Percentiles rank a stretch among this genome's conserved stretches.
Conservation (phyloP, 2,797 vertebrate genomes). For the Etheostoma nigrum region DNA sequence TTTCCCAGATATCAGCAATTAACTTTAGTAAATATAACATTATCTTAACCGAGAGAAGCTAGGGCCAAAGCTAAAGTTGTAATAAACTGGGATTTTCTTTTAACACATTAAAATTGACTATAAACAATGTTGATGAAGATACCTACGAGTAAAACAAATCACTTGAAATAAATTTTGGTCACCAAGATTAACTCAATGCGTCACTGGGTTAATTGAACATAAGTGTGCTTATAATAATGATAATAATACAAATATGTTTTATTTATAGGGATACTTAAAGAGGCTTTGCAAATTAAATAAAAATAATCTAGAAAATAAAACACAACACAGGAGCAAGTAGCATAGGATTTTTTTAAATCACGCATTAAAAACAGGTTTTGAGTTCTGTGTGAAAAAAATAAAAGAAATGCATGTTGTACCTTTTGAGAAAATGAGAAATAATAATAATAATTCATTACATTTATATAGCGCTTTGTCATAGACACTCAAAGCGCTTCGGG, state of each 20-base stretch:
- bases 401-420: background rate
- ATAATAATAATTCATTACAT: too few species aligned
- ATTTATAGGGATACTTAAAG: background rate
- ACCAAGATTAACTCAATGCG: background rate
- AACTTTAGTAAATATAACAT: background rate
- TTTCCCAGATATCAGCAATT: background rate
- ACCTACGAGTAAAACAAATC: background rate
- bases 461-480: too few species aligned
- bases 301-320: background rate
- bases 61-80: background rate
- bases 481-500: too few species aligned
- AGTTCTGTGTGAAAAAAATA: background rate
- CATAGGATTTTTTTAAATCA: background rate
- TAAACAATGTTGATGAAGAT: background rate
- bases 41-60: background rate
- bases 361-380: background rate
- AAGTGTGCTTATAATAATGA: background rate
- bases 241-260: background rate
- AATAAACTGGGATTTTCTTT: background rate
- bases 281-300: background rate
- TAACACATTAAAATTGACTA: background rate
- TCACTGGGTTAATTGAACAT: conserved; percentile 1
- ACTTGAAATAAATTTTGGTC: too few species aligned
- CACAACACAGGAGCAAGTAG: background rate
- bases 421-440: too few species aligned